These are phyloP conservation scores for Diachasma alloeum DNA, from an alignment of 1,140 invertebrate species.

Conservation along the genomic window DNA sequence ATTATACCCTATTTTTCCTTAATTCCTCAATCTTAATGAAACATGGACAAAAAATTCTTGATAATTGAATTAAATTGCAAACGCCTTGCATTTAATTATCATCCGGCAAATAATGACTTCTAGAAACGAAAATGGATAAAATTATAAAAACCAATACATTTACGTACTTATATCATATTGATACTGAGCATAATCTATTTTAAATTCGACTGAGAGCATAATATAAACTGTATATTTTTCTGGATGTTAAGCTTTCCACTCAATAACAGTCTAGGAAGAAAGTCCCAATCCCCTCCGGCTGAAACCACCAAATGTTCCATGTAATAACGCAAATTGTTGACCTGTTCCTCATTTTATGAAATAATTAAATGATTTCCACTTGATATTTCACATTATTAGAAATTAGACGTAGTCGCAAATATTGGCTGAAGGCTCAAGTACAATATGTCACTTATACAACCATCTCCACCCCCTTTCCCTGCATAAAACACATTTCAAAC, in stretches of 20 bases:
- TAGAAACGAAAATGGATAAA: slow-evolving; percentile 33
- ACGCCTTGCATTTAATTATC: slow-evolving; percentile 27
- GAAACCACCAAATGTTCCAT: background rate
- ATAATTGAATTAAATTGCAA: background rate
- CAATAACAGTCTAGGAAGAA: slow-evolving; percentile 44
- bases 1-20: no score
- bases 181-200: slow-evolving; percentile 53
- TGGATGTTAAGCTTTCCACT: slow-evolving; percentile 62
- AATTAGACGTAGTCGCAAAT: background rate
- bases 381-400: background rate
- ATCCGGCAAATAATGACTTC: slow-evolving; percentile 48
- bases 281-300: background rate
- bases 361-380: background rate
- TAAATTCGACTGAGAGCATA: slow-evolving; percentile 58
- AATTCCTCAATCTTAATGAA: background rate
- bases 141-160: slow-evolving; percentile 42
- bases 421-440: slow-evolving; percentile 1
- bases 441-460: background rate
- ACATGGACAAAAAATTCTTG: background rate
- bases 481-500: background rate
- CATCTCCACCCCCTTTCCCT: background rate
- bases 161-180: slow-evolving; percentile 48
- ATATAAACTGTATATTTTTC: slow-evolving; percentile 61
- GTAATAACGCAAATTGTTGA: slow-evolving; percentile 1
- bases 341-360: background rate